Evolutionary conservation across 2,797 vertebrate species (phyloP), one percentile per base, ranked within the genome.

Genomic region (Tolypeutes matacus): DNA sequence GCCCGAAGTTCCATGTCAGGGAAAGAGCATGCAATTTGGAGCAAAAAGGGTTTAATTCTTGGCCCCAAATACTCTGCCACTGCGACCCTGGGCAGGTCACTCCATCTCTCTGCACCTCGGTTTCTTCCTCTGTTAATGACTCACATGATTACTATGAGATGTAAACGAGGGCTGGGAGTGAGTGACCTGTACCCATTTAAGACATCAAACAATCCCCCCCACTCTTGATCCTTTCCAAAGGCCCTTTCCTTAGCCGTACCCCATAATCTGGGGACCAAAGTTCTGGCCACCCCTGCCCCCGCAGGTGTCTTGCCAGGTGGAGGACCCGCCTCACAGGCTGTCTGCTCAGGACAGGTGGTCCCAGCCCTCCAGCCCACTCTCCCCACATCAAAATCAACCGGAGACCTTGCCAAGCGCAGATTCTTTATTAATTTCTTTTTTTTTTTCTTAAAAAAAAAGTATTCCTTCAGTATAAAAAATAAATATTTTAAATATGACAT

Each of bases 401-500:
- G n/a, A 94, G 39, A 84, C 46, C 6, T 67, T 89, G 49, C 69
- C 89, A 96, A 96, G 91, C 96, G 34, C 60, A 94, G 88, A 95
- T 97, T 95, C 95, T 97, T 97, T 97, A 97, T 97, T 97, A n/a
- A 51, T 49, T 67, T 73, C 34, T 86, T 18, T 42, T 73, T 87
- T 85, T 95, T 86, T 95, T 36, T 1, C 46, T 86, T 56, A 93
- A 96, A 97, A 96, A 96, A 93, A 97, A 93, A 62, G 36, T 95
- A 95, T 95, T 97, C 73, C 94, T 97, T 97, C 87, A 90, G 96
- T 97, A 97, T 97, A 97, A 97, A 97, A 97, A 97, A 97, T 97
- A 97, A 97, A 97, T 97, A 97, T 97, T 90, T 97, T 97, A 97
- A 97, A 97, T 97, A 97, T 86, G 87, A 94, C 96, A 97, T 95